Conservation (phyloP, 2,888 invertebrate genomes). For the Megalurothrips usitatus region DNA sequence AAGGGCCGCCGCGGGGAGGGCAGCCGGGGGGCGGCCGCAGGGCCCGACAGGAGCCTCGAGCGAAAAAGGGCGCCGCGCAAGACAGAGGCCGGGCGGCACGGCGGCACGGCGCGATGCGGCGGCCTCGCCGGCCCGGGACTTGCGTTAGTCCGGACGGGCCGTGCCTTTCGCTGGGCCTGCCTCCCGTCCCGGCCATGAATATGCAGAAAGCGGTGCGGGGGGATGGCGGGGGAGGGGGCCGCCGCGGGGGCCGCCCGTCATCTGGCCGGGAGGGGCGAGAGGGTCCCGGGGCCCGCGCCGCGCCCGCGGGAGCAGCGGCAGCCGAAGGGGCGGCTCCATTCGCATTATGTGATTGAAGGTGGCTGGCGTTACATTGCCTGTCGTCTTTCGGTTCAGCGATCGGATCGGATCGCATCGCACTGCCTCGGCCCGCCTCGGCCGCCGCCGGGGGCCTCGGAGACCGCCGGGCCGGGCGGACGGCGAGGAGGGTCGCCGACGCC, state of each 20-base stretch:
- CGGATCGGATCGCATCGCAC: constrained; percentile 7
- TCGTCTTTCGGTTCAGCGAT: constrained; percentile 19
- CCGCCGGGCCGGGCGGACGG: no score
- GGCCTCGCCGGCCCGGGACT: no score
- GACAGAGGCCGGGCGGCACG: no score
- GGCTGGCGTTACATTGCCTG: constrained; percentile 25
- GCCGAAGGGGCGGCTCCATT: neutral
- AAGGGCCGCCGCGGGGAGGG: neutral
- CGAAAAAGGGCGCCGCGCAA: no score
- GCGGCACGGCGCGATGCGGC: no score
- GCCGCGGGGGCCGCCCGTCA: constrained; percentile 8
- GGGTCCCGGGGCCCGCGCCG: neutral
- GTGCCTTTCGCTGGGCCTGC: neutral
- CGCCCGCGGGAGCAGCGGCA: neutral
- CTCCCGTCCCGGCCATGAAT: constrained; percentile 7
- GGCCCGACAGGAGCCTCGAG: no score
- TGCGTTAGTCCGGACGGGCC: neutral
- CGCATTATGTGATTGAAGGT: constrained; percentile 26
- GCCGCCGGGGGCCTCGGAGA: no score
- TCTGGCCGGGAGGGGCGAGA: neutral
- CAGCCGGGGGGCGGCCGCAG: no score
- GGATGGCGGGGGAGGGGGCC: neutral
- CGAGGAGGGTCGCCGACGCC: no score
- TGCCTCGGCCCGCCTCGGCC: neutral
- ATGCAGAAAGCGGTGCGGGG: neutral